Percentiles rank a stretch among this genome's conserved stretches.
Conservation (phyloP, 2,797 vertebrate genomes). For the Sebastes matsubarae region DNA sequence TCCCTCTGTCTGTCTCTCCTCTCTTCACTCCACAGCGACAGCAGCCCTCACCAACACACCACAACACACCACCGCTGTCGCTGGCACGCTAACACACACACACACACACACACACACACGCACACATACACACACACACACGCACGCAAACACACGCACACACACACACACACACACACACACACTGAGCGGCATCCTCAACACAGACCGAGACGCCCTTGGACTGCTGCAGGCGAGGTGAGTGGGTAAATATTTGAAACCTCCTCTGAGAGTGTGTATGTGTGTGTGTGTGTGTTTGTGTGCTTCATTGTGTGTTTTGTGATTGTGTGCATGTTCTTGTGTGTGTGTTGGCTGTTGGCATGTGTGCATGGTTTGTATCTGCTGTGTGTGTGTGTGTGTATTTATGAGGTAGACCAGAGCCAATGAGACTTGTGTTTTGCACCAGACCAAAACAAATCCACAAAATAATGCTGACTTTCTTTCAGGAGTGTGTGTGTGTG, state of each 20-base stretch:
- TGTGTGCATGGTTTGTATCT: conserved; percentile 43
- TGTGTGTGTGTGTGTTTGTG: conserved; percentile 18
- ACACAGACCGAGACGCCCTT: conserved; percentile 63
- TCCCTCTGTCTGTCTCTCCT: conserved; percentile 59
- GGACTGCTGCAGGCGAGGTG: conserved; percentile 80
- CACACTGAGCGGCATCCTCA: conserved; percentile 72
- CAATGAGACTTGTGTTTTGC: conserved; percentile 76
- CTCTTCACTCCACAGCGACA: conserved; percentile 68
- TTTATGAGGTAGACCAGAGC: conserved; percentile 61
- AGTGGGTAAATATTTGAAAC: conserved; percentile 69
- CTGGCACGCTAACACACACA: conserved; percentile 54
- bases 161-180: conserved; percentile 41
- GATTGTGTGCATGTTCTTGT: background rate
- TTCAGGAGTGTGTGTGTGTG: conserved; percentile 46
- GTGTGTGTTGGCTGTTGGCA: conserved; percentile 20
- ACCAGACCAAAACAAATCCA: conserved; percentile 79
- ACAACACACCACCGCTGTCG: conserved; percentile 65
- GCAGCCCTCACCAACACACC: conserved; percentile 72
- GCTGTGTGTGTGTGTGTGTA: conserved; percentile 15
- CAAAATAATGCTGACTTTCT: conserved; percentile 74
- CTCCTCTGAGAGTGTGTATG: conserved; percentile 25
- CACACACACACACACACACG: background rate
- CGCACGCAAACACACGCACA: background rate
- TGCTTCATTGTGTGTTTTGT: conserved; percentile 8
- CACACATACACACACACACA: conserved; percentile 22